These are phyloP conservation scores for Ormia ochracea DNA, from an alignment of 2,888 invertebrate genomes.

Conservation along the genomic window DNA sequence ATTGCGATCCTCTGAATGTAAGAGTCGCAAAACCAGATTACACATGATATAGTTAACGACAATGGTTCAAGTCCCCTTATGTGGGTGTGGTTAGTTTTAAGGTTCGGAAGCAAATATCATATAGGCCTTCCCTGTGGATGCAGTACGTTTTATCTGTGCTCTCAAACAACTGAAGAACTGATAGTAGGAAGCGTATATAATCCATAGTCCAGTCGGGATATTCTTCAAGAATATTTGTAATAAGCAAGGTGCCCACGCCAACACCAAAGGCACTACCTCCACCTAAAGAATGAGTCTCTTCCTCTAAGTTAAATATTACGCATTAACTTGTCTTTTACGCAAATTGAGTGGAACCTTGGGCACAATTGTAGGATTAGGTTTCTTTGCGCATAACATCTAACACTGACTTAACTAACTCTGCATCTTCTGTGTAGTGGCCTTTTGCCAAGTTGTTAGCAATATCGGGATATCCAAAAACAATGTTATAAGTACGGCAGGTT, in stretches of 20 bases:
- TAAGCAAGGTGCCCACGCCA: constrained; percentile 96
- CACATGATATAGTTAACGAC: constrained; percentile 91
- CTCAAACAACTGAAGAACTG: constrained; percentile 92
- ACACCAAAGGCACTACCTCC: constrained; percentile 98
- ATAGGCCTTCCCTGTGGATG: constrained; percentile 95
- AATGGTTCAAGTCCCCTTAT: constrained; percentile 95
- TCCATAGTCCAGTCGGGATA: constrained; percentile 99
- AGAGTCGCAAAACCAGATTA: constrained; percentile 97
- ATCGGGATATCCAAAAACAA: constrained; percentile 93
- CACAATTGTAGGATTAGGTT: constrained; percentile 94
- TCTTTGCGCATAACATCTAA: constrained; percentile 92
- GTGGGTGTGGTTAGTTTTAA: constrained; percentile 93
- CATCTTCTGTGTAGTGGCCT: constrained; percentile 94
- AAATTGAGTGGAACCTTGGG: constrained; percentile 96
- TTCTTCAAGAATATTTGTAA: constrained; percentile 97
- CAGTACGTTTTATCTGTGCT: constrained; percentile 95
- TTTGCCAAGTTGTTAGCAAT: constrained; percentile 94
- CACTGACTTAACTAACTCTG: constrained; percentile 91
- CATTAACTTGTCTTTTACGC: no score
- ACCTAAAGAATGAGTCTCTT: constrained; percentile 95
- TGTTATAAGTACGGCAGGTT: constrained; percentile 97
- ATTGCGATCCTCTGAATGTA: constrained; percentile 92
- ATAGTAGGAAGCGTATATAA: constrained; percentile 94
- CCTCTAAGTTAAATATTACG: no score
- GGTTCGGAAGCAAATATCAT: constrained; percentile 95